phyloP scores from a whole-genome alignment of 2,113 vertebrate species.

The Gracilinanus agilis region DNA sequence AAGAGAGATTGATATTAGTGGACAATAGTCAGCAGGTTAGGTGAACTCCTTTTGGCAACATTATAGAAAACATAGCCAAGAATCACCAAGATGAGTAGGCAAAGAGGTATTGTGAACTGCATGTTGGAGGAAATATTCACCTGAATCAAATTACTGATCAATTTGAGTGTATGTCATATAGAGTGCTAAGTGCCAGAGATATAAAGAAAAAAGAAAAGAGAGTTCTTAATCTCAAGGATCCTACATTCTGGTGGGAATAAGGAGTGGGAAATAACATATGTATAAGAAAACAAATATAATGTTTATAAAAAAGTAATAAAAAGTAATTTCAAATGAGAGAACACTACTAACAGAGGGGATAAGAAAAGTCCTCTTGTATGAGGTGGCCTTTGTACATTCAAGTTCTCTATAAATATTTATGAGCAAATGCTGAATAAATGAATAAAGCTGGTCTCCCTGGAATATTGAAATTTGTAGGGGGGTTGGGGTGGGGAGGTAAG shows the following conservation, averaged over 20 bases:
- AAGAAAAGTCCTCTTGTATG: not conserved
- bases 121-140: not conserved
- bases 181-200: not conserved
- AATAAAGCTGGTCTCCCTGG: not conserved
- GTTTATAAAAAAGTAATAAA: not conserved
- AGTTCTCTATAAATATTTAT: not conserved
- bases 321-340: not conserved
- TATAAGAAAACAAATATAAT: not conserved
- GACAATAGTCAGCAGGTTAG: not conserved
- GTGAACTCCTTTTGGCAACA: not conserved
- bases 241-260: not conserved
- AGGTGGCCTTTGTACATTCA: not conserved
- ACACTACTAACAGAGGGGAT: not conserved
- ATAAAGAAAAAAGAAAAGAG: not conserved
- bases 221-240: not conserved
- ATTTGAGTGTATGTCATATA: not conserved
- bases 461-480: not conserved
- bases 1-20: too few species aligned
- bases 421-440: not conserved
- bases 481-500: not conserved
- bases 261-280: not conserved
- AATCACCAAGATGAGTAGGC: not conserved
- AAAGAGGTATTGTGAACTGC: not conserved
- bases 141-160: not conserved
- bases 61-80: not conserved